A percentile compares a stretch with the other conserved stretches of the same genome.
Evolutionary conservation across 2,797 vertebrate species (phyloP).

Genomic region (Paramormyrops hopkinsi): DNA sequence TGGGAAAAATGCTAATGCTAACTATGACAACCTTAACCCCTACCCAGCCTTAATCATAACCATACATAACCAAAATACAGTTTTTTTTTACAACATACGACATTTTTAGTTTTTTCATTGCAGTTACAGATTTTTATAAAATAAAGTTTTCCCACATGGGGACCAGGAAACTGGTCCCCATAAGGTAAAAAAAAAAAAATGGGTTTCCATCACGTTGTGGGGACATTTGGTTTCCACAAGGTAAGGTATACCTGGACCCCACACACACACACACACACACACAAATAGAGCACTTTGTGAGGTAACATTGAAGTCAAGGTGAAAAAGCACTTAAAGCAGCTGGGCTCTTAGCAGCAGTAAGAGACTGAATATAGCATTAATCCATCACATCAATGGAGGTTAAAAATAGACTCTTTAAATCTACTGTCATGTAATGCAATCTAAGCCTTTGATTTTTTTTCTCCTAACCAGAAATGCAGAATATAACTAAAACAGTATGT

Average conservation of each 20-base stretch:
- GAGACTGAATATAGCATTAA: neutral
- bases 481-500: neutral
- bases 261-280: neutral
- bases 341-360: neutral
- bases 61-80: neutral
- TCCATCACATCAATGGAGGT: neutral
- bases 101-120: neutral
- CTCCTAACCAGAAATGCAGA: neutral
- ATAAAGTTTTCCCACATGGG: neutral
- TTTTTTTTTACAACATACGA: neutral
- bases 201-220: neutral
- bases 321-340: slow-evolving; percentile 6
- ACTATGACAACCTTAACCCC: no score
- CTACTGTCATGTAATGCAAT: neutral
- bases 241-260: neutral
- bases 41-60: neutral
- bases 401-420: slow-evolving; percentile 4
- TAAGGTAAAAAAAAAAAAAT: neutral
- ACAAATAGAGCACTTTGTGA: neutral
- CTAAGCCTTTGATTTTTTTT: neutral
- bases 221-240: neutral
- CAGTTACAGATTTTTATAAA: neutral
- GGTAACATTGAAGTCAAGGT: neutral
- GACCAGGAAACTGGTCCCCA: no score
- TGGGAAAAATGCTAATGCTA: no score